Conservation (phyloP, 1,140 invertebrate species). For the Cyclina sinensis region DNA sequence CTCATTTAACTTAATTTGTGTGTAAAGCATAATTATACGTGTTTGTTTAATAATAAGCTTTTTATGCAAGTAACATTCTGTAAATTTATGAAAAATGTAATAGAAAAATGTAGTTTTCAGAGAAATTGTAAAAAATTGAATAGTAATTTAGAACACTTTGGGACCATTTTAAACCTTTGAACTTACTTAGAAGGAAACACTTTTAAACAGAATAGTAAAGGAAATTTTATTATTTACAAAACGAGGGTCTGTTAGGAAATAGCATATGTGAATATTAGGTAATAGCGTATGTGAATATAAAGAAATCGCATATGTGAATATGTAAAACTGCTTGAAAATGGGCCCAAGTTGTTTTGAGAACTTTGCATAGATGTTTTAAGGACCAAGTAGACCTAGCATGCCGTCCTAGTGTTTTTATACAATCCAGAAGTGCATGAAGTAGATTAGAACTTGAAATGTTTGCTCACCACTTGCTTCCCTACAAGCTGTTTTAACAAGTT, state of each 20-base stretch:
- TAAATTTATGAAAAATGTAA: constrained; percentile 16
- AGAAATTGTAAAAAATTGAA: neutral
- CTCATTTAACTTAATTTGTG: constrained; percentile 12
- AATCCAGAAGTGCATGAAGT: neutral
- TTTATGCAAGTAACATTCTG: constrained; percentile 1
- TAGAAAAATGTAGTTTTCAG: neutral
- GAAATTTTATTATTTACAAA: neutral
- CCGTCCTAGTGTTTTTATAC: neutral
- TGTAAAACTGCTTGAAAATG: constrained; percentile 12
- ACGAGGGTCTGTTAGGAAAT: neutral
- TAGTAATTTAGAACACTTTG: neutral
- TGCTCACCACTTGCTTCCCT: too few relatives aligned
- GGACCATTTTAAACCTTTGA: constrained; percentile 22
- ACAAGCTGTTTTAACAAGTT: too few relatives aligned
- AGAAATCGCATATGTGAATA: too few relatives aligned
- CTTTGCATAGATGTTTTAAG: neutral
- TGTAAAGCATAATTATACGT: neutral
- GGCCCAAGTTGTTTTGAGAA: constrained; percentile 36
- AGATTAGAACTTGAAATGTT: neutral
- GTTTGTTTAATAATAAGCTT: constrained; percentile 22
- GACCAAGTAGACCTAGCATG: constrained; percentile 42
- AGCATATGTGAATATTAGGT: neutral
- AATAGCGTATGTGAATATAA: neutral
- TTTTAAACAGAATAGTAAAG: neutral
- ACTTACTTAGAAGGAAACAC: neutral